Base-by-base conservation (phyloP, 2,797 vertebrate genomes). In the Artibeus lituratus region DNA sequence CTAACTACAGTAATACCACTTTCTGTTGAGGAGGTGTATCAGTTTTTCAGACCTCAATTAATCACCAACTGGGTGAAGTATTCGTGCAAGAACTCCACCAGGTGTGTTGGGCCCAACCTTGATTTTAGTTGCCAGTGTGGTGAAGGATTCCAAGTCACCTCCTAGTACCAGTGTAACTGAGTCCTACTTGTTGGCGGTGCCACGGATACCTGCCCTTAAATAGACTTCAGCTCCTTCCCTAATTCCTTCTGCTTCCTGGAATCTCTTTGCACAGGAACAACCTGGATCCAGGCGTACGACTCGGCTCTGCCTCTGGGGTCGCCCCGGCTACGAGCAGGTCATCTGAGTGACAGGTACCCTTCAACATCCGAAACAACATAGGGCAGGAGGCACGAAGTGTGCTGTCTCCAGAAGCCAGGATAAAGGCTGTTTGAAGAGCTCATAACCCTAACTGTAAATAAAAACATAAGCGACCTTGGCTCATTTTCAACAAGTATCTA, bases 381-480 rank as follows among this genome's bases (percentile, higher is more conserved):
- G 83, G 19, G 22, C n/a, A 87, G 74, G 88, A 94, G 89, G 91
- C 35, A 94, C 94, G 83, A 9, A 49, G n/a, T 51, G 88, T 95
- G 49, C 87, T 95, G 37, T 87, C 72, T 96, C 47, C 59, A 93
- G 81, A 91, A 94, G 73, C 69, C 44, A 85, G 72, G 93, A 82
- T 84, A 94, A 95, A 85, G 35, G 93, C 7, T 10, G 10, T 78
- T 95, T 88, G 69, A 81, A 57, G 44, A 70, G 42, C 55, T 91
- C 77, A 90, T 85, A 93, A 85, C 90, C 47, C 93, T 90, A 95
- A 95, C 96, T 90, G 90, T 90, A 95, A 95, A 49, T 80, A 76
- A 91, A 93, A 96, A 57, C 83, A 85, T 69, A 93, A 84, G 76
- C 92, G 69, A 92, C 44, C 32, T 93, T 95, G 93, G 96, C 65